These are phyloP conservation scores for Drosophila yakuba DNA, from an alignment of 1,140 invertebrate genomes.

Conservation along the genomic window DNA sequence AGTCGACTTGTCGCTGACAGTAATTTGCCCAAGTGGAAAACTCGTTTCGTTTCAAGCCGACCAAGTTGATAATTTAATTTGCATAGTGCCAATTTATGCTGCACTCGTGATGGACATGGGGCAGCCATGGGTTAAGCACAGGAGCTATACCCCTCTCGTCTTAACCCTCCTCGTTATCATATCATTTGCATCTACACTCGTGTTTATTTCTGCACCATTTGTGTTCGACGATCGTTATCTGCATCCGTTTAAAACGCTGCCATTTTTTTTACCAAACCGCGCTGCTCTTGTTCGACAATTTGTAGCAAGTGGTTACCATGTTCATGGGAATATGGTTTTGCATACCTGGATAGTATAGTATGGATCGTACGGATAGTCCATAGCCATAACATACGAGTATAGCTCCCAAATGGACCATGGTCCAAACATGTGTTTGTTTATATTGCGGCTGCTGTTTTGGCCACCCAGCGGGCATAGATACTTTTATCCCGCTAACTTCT, in stretches of 20 bases:
- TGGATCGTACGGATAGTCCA: conserved; percentile 6
- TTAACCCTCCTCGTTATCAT: conserved; percentile 56
- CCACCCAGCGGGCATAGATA: conserved; percentile 65
- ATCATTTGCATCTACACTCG: conserved; percentile 83
- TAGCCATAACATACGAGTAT: neutral
- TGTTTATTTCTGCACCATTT: conserved; percentile 84
- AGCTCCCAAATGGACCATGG: neutral
- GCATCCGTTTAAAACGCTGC: conserved; percentile 79
- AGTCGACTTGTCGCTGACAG: conserved; percentile 70
- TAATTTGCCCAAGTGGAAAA: conserved; percentile 73
- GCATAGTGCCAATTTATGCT: conserved; percentile 82
- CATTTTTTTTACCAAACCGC: conserved; percentile 42
- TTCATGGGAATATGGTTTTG: conserved; percentile 81
- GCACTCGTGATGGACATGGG: conserved; percentile 72
- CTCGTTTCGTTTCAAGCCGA: conserved; percentile 55
- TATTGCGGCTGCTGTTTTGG: conserved; percentile 54
- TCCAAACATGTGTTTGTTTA: conserved; percentile 63
- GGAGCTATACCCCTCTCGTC: neutral
- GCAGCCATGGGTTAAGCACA: conserved; percentile 45
- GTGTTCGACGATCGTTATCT: conserved; percentile 83
- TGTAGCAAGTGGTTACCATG: conserved; percentile 83
- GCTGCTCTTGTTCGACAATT: conserved; percentile 79
- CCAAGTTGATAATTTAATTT: conserved; percentile 81
- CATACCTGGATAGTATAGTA: conserved; percentile 54
- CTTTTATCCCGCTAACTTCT: conserved; percentile 6